Conservation (phyloP, 2,888 invertebrate species). For the Dynastes hyllus region DNA sequence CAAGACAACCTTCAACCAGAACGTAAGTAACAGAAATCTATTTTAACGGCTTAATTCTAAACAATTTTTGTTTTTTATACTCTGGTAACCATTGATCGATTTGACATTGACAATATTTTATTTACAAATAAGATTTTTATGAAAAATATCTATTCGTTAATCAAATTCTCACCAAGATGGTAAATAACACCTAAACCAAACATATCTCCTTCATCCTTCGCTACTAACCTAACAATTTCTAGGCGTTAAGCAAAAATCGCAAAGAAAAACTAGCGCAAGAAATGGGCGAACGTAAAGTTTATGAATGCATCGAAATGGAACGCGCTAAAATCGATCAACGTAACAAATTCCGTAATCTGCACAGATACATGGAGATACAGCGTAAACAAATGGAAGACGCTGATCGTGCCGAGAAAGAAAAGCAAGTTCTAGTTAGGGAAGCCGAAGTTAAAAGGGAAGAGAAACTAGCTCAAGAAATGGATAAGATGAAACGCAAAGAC, state of each 20-base stretch:
- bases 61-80: too few relatives aligned
- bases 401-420: conserved; percentile 55
- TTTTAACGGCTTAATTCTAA: too few relatives aligned
- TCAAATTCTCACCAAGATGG: not conserved
- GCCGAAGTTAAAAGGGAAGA: conserved; percentile 59
- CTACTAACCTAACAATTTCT: not conserved
- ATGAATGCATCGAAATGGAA: conserved; percentile 58
- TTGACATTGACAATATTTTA: too few relatives aligned
- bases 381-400: conserved; percentile 63
- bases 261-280: conserved; percentile 58
- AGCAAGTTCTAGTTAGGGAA: conserved; percentile 55
- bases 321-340: conserved; percentile 63
- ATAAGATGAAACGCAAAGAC: conserved; percentile 66
- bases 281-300: conserved; percentile 56
- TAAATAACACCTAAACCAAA: not conserved
- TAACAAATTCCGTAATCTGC: conserved; percentile 62
- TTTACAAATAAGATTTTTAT: too few relatives aligned
- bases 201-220: too few relatives aligned
- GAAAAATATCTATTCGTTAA: too few relatives aligned
- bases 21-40: too few relatives aligned
- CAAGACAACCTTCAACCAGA: too few relatives aligned
- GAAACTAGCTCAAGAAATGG: conserved; percentile 65
- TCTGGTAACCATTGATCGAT: too few relatives aligned
- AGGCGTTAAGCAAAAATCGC: conserved; percentile 57
- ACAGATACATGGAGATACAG: conserved; percentile 62